Evolutionary conservation across 2,113 vertebrate species (phyloP), one percentile per base, ranked within the genome.

Genomic region (Xerus inauris): DNA sequence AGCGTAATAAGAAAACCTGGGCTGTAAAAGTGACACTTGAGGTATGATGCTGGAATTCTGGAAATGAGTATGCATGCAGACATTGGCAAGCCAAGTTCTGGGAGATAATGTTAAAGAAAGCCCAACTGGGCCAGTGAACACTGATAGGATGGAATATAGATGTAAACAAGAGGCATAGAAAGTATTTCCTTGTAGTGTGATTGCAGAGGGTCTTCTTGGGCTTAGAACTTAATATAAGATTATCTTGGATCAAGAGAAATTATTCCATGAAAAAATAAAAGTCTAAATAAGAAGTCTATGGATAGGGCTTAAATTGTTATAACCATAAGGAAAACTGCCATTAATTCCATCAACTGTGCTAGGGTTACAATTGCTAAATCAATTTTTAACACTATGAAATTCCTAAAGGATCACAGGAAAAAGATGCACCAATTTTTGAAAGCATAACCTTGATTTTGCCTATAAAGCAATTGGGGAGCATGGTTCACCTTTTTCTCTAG

Each of bases 1-100:
- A 94, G 57, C 96, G 13, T 28, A 96, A 95, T 89, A 96, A 49
- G 93, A 97, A 98, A 86, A 10, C 69, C 93, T 93, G 81, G 51
- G 69, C 94, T 96, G 49, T 35, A 96, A 76, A 96, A 94, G 94
- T 98, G 83, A 30, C 28, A 88, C 0, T 65, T 95, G 54, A 67
- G 45, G 20, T 93, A 91, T 28, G 32, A 95, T 47, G 35, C 30
- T 95, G 91, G 76, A 85, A 54, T 93, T 45, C 47, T 86, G 72
- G 69, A 92, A 96, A 7, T 67, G 13, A 86, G 22, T 72, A 42
- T 81, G 62, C 6, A 97, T 91, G 72, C 13, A 45, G 13, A 22
- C 45, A 85, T 2, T 86, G 54, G 76, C 51, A 96, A 77, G 57
- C 24, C 17, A 77, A 85, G 0, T 11, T 97, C 77, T 87, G 54